Evolutionary conservation across 2,113 vertebrate species (phyloP), one percentile per base, ranked within the genome.

Genomic region (Cyprinodon brontotheroides): DNA sequence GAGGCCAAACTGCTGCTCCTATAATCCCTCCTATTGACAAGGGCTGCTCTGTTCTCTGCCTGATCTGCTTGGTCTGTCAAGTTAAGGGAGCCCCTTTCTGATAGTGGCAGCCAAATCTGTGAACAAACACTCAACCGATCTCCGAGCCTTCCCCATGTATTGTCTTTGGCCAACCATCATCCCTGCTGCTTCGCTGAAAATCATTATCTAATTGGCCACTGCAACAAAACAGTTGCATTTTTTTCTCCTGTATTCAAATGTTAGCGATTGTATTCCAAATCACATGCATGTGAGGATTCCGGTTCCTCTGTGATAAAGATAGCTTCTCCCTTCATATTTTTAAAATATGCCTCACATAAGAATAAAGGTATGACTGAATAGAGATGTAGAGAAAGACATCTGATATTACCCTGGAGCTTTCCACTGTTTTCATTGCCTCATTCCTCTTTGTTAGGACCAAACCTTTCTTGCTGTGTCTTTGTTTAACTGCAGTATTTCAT

Each of bases 401-500:
- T 74, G 65, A 87, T 87, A 85, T 88, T 87, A 88, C 84, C 74
- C 78, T 43, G 60, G 71, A 77, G 82, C 78, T 87, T 86, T 87
- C 75, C 41, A 50, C 73, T 66, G 80, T 86, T 57, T 86, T 87
- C 78, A 87, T 85, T 70, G 69, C 85, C 89, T 78, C 74, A 79
- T 82, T 79, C 86, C 80, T 85, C 78, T 87, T 82, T 82, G 81
- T 87, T 50, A 15, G 61, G 57, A 82, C 37, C 78, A 86, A 83
- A 89, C 85, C 79, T 87, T 87, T 86, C 88, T 84, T 15, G 75
- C 89, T 89, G 85, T 87, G 86, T 86, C 88, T 89, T 90, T 91
- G 84, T 91, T 89, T 61, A 64, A 80, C 84, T 87, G 86, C 77
- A 81, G 94, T 95, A 92, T 94, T 95, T 95, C 94, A 95, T 95